Evolutionary conservation across 1,140 invertebrate genomes (phyloP).

Genomic region (Andrena cerasifolii): DNA sequence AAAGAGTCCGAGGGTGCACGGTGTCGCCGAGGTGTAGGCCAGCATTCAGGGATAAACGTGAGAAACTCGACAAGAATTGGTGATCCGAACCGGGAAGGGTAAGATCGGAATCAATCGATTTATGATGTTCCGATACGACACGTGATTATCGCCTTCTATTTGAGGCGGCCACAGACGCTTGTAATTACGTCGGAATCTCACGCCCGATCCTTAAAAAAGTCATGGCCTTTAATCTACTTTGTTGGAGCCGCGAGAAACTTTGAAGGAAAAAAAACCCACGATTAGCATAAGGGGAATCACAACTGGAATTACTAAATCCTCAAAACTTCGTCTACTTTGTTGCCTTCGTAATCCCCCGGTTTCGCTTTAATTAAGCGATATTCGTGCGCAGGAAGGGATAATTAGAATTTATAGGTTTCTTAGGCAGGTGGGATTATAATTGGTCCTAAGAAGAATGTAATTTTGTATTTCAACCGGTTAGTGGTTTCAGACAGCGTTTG

Average conservation of each 20-base stretch:
- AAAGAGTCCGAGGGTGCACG: no score
- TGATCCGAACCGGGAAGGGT: neutral
- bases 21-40: no score
- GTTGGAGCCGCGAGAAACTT: neutral
- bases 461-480: neutral
- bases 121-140: slow-evolving; percentile 18
- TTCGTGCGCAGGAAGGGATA: neutral
- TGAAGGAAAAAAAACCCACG: neutral
- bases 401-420: slow-evolving; percentile 41
- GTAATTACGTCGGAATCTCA: slow-evolving; percentile 30
- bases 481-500: neutral
- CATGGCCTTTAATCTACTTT: slow-evolving; percentile 32
- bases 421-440: slow-evolving; percentile 1
- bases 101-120: slow-evolving; percentile 24
- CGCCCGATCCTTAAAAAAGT: neutral
- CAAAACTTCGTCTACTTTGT: slow-evolving; percentile 1
- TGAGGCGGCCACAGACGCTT: slow-evolving; percentile 6
- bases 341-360: slow-evolving; percentile 17
- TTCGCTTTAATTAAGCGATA: slow-evolving; percentile 35
- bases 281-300: slow-evolving; percentile 41
- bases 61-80: neutral
- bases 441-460: neutral
- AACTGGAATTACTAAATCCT: slow-evolving; percentile 25
- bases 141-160: slow-evolving; percentile 41
- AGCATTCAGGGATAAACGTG: no score